phyloP scores from a whole-genome alignment of 1,140 invertebrate species.

The Drosophila trapezifrons region DNA sequence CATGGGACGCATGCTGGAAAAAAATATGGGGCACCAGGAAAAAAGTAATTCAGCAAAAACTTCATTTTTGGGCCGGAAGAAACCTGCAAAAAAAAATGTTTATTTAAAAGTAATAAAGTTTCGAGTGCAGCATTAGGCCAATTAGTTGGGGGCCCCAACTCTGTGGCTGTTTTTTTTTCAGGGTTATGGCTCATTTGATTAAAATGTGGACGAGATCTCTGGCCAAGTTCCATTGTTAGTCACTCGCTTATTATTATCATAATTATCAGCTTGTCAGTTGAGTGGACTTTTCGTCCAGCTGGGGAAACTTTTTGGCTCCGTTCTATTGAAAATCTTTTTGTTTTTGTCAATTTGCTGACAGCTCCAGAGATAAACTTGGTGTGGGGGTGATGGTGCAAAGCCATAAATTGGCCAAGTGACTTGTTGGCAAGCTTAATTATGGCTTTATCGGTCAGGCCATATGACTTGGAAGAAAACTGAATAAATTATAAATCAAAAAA shows the following conservation, averaged over 20 bases:
- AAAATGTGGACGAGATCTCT: slow-evolving; percentile 23
- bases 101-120: slow-evolving; percentile 39
- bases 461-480: slow-evolving; percentile 39
- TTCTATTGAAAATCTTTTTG: slow-evolving; percentile 29
- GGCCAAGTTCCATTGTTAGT: slow-evolving; percentile 23
- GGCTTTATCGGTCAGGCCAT: slow-evolving; percentile 33
- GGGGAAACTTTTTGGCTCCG: slow-evolving; percentile 17
- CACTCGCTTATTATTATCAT: slow-evolving; percentile 45
- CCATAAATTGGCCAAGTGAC: slow-evolving; percentile 52
- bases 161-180: not conserved
- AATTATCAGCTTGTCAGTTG: slow-evolving; percentile 42
- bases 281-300: slow-evolving; percentile 10
- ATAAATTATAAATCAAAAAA: slow-evolving; percentile 43
- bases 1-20: slow-evolving; percentile 6
- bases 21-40: slow-evolving; percentile 6
- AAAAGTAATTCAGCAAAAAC: slow-evolving; percentile 25
- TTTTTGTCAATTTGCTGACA: slow-evolving; percentile 46
- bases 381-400: slow-evolving; percentile 8
- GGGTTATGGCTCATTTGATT: slow-evolving; percentile 22
- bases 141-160: slow-evolving; percentile 14
- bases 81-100: slow-evolving; percentile 23
- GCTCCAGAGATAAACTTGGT: slow-evolving; percentile 28
- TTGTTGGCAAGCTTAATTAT: slow-evolving; percentile 34
- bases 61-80: slow-evolving; percentile 11
- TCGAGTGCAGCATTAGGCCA: slow-evolving; percentile 19